Evolutionary conservation across 1,140 invertebrate species (phyloP), one percentile per base, ranked within the genome.

Genomic region (Calephelis nemesis): DNA sequence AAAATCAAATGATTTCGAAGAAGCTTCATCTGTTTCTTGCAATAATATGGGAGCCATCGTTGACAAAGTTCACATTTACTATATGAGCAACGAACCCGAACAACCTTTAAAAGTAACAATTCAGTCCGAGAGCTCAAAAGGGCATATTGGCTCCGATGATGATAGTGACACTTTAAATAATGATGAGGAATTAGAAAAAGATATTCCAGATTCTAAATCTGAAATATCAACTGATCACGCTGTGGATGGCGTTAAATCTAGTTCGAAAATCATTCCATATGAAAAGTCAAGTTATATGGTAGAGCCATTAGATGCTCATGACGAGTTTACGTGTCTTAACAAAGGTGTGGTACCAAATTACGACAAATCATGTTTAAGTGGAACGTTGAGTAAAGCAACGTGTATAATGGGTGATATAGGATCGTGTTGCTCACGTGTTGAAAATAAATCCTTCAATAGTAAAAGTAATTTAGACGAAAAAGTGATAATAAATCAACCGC

Each of bases 41-140:
- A 96, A 95, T 62, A 93, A 95, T 15, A 83, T 95, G 39, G 94
- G 95, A 5, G 93, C 94, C 5, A 92, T 92, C 40, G 93, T 96
- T n/a, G 95, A 95, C 79, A 95, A 96, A 81, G 95, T 97, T n/a
- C 95, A 97, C 88, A 96, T 96, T 40, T 97, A 96, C 83, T 97
- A 96, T 74, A 95, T 96, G 90, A 96, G 95, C 70, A 94, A 95
- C 49, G 95, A 96, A 79, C 95, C 94, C 0, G 95, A 96, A 87
- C 93, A 88, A 75, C 91, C 93, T 0, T 94, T 94, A 50, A 95
- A 95, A 82, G 95, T 97, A 85, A 94, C 93, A 94, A 69, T 95
- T 93, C 40, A 93, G 90, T 94, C 85, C 81, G 93, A 94, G 52
- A 92, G 88, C 79, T 94, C 72, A 78, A 94, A 84, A 70, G 93